Conservation (phyloP, 1,140 invertebrate genomes). For the Drosophila lowei region DNA sequence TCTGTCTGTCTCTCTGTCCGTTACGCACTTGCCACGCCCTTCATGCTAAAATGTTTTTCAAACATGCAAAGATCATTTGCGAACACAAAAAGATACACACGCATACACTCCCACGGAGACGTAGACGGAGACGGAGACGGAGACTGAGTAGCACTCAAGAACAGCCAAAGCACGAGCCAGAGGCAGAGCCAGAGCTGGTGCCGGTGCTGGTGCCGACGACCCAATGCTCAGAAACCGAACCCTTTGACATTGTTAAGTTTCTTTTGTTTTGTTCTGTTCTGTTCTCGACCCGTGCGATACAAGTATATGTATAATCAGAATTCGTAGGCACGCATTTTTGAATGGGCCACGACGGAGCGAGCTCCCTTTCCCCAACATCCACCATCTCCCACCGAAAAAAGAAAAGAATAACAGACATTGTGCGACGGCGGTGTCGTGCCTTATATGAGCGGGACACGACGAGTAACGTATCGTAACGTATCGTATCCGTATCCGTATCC, state of each 20-base stretch:
- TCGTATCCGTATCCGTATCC: conserved; percentile 58
- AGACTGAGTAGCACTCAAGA: too few relatives aligned
- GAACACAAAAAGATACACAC: conserved; percentile 37
- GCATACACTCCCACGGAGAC: conserved; percentile 4
- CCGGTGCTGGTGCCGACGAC: conserved; percentile 8
- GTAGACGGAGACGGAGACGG: too few relatives aligned
- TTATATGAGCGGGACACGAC: conserved; percentile 41
- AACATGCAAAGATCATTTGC: conserved; percentile 77
- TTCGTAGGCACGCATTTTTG: conserved; percentile 80
- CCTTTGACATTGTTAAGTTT: conserved; percentile 70
- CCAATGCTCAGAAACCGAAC: conserved; percentile 52
- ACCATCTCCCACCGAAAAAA: conserved; percentile 11
- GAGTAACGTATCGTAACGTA: conserved; percentile 24
- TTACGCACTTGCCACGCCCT: conserved; percentile 76
- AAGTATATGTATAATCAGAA: conserved; percentile 68
- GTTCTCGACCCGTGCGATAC: conserved; percentile 42
- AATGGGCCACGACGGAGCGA: conserved; percentile 30
- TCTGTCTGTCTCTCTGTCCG: conserved; percentile 31
- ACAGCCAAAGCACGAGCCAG: too few relatives aligned
- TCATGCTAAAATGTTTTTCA: conserved; percentile 72
- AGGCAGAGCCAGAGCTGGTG: background rate
- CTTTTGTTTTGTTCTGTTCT: conserved; percentile 47
- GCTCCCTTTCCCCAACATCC: background rate
- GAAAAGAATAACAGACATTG: conserved; percentile 22
- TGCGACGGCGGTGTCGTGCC: conserved; percentile 42